Conservation (phyloP, 2,797 vertebrate species). For the Hylomyscus alleni region DNA sequence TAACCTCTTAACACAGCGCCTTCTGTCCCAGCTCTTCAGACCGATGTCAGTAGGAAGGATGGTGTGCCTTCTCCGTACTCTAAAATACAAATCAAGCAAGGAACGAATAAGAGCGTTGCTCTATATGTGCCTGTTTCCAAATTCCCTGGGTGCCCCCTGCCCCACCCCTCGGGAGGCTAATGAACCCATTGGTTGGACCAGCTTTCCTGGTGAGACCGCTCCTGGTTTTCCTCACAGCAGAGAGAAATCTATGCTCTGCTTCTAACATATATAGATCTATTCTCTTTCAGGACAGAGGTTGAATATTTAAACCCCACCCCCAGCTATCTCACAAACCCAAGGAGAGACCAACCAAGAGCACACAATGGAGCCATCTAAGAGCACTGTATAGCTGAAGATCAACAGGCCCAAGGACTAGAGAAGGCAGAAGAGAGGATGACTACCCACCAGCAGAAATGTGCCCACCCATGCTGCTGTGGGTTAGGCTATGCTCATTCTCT, state of each 20-base stretch:
- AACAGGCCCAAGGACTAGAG: neutral
- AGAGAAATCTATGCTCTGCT: neutral
- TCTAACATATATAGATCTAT: neutral
- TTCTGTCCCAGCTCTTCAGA: constrained; percentile 57
- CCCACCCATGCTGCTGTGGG: neutral
- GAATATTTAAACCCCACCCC: neutral
- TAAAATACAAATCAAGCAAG: constrained; percentile 2
- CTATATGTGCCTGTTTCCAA: neutral
- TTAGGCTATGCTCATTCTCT: neutral
- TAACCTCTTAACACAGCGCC: constrained; percentile 58
- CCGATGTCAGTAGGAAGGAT: neutral
- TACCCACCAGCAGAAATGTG: neutral
- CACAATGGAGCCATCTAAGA: neutral
- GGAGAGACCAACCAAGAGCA: neutral
- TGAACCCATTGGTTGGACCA: neutral
- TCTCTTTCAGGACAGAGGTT: neutral
- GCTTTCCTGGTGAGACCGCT: neutral
- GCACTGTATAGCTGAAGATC: neutral
- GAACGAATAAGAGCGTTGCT: neutral
- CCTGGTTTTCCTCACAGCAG: neutral
- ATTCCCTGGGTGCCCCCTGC: neutral
- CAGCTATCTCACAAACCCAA: neutral
- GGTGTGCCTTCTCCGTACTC: neutral
- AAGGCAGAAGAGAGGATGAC: neutral
- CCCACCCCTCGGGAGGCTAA: neutral